Percentiles rank a stretch among this genome's conserved stretches.
phyloP scores from a whole-genome alignment of 2,113 vertebrate species.

The Myrmecophaga tridactyla region DNA sequence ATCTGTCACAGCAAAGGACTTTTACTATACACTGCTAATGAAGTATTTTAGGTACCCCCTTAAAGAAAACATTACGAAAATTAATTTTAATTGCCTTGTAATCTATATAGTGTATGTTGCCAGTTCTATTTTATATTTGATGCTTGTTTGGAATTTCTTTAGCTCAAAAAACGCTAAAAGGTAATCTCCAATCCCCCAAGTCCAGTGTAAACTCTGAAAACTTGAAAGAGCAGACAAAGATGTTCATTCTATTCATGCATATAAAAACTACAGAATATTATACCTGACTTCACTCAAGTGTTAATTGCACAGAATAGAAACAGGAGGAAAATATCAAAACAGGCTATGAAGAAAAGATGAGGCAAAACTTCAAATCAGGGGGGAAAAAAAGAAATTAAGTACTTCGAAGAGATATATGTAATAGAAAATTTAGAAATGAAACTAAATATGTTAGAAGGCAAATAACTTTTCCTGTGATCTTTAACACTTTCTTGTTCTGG shows the following conservation, averaged over 20 bases:
- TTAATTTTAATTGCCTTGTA: neutral
- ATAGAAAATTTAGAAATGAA: constrained; percentile 37
- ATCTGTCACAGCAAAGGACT: neutral
- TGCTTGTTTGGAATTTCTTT: constrained; percentile 40
- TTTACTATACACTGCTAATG: neutral
- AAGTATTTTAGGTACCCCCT: constrained; percentile 16
- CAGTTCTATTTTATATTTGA: neutral
- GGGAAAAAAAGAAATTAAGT: constrained; percentile 13
- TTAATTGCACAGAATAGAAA: constrained; percentile 49
- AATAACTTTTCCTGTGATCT: constrained; percentile 32
- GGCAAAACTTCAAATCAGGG: constrained; percentile 39
- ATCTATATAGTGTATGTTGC: neutral
- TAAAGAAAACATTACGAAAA: constrained; percentile 32
- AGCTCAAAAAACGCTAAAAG: constrained; percentile 32
- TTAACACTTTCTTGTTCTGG: constrained; percentile 43
- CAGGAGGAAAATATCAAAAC: neutral
- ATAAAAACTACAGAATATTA: neutral
- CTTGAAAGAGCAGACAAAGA: constrained; percentile 36
- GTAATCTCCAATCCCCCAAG: constrained; percentile 2
- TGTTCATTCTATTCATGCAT: constrained; percentile 40
- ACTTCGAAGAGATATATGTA: neutral
- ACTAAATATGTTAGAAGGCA: constrained; percentile 5
- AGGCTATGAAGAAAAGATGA: neutral
- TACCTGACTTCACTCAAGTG: constrained; percentile 27
- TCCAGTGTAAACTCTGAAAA: constrained; percentile 9